Evolutionary conservation across 2,113 vertebrate genomes (phyloP).

Genomic region (Coregonus clupeaformis): DNA sequence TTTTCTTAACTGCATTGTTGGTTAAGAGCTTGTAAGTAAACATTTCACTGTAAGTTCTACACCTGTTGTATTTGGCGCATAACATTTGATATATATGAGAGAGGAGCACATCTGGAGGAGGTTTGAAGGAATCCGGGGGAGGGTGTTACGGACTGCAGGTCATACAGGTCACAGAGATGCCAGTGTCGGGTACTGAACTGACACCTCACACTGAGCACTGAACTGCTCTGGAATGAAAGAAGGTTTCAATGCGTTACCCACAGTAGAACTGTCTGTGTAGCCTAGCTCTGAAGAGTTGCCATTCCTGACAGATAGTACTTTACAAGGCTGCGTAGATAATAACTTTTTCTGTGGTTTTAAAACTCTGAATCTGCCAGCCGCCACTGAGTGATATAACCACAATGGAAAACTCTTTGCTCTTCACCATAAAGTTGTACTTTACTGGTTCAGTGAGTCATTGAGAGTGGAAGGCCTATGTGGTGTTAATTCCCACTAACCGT

Average conservation of each 20-base stretch:
- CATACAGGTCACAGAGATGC: slow-evolving; percentile 51
- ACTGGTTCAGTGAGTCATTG: not conserved
- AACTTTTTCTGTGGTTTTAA: not conserved
- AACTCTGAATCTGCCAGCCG: slow-evolving; percentile 20
- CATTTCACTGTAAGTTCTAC: too few relatives aligned
- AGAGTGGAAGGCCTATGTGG: not conserved
- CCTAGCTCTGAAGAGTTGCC: not conserved
- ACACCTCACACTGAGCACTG: slow-evolving; percentile 26
- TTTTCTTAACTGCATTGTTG: too few relatives aligned
- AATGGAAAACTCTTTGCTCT: slow-evolving; percentile 10
- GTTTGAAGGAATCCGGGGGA: slow-evolving; percentile 33
- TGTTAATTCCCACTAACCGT: not conserved
- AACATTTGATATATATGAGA: too few relatives aligned
- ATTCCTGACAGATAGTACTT: not conserved
- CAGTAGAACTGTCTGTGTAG: slow-evolving; percentile 4
- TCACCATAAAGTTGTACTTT: slow-evolving; percentile 16
- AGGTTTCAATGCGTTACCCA: slow-evolving; percentile 17
- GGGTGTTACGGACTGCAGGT: slow-evolving; percentile 20
- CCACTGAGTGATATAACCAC: slow-evolving; percentile 6
- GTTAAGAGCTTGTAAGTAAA: too few relatives aligned
- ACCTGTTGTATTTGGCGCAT: too few relatives aligned
- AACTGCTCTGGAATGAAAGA: slow-evolving; percentile 55
- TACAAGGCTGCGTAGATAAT: not conserved
- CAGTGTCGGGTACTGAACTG: slow-evolving; percentile 57
- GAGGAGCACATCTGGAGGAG: slow-evolving; percentile 40